Conservation (phyloP, 2,113 vertebrate species). For the Erythrolamprus reginae region DNA sequence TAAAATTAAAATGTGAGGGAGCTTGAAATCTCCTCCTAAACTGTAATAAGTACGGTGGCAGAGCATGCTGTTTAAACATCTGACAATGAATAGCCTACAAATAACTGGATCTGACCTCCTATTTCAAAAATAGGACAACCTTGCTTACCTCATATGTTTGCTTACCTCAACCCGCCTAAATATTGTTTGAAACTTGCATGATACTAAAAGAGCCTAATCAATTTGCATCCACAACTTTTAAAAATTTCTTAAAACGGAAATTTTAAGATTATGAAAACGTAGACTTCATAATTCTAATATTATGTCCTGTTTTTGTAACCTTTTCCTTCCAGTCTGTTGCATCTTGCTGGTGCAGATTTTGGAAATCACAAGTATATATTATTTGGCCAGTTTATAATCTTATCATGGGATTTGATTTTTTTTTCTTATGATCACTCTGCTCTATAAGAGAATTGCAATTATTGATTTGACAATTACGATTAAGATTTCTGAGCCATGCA, state of each 20-base stretch:
- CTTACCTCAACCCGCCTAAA: not conserved
- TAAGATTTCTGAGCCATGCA: conserved; percentile 59
- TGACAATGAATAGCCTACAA: not conserved
- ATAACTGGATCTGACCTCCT: not conserved
- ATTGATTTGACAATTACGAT: conserved; percentile 24
- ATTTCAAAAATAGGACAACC: not conserved
- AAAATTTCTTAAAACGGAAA: not conserved
- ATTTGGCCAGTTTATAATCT: not conserved
- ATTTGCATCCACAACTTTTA: not conserved
- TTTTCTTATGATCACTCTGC: not conserved
- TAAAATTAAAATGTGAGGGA: not conserved
- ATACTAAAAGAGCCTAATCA: not conserved
- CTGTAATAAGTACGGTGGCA: not conserved
- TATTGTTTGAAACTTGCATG: not conserved
- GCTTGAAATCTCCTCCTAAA: not conserved
- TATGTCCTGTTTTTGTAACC: not conserved
- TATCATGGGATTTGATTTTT: not conserved
- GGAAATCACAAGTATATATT: not conserved
- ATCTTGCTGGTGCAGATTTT: not conserved
- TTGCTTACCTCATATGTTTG: not conserved
- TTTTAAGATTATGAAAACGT: not conserved
- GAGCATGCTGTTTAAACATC: not conserved
- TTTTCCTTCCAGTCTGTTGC: not conserved
- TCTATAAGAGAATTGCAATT: conserved; percentile 40
- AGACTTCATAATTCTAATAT: not conserved